Evolutionary conservation across 2,888 invertebrate genomes (phyloP).

Genomic region (Meloe dianella): DNA sequence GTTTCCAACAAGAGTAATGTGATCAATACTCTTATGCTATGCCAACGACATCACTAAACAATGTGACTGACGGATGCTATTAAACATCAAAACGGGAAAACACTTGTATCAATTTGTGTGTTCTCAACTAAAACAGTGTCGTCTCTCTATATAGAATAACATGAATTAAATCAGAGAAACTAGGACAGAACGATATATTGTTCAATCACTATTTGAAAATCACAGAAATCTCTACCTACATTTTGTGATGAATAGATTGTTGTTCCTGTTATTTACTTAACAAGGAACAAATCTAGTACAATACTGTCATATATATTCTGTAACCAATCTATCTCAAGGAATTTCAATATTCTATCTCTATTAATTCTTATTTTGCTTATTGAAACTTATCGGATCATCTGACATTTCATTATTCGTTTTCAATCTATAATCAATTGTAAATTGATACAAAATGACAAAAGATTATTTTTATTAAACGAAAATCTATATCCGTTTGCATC

Average conservation of each 20-base stretch:
- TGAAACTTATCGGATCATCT: background rate
- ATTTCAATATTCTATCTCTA: conserved; percentile 5
- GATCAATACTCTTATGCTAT: conserved; percentile 32
- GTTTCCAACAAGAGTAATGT: conserved; percentile 18
- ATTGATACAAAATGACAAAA: too few species aligned
- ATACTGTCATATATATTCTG: too few species aligned
- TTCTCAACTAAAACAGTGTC: background rate
- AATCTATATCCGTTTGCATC: too few species aligned
- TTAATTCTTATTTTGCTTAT: background rate
- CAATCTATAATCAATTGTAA: too few species aligned
- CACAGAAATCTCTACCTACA: background rate
- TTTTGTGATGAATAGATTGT: background rate
- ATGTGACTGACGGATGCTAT: conserved; percentile 27
- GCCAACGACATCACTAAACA: conserved; percentile 23
- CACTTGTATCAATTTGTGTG: conserved; percentile 20
- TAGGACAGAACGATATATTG: background rate
- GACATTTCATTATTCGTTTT: too few species aligned
- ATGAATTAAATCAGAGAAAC: conserved; percentile 4
- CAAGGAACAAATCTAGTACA: background rate
- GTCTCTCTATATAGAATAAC: background rate
- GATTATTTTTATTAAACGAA: too few species aligned
- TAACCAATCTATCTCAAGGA: background rate
- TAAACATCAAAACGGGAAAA: conserved; percentile 21
- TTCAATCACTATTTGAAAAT: background rate
- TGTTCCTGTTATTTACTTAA: background rate